Percentiles rank a stretch among this genome's conserved stretches.
Conservation (phyloP, 2,797 vertebrate genomes). For the Tragopan temminckii region DNA sequence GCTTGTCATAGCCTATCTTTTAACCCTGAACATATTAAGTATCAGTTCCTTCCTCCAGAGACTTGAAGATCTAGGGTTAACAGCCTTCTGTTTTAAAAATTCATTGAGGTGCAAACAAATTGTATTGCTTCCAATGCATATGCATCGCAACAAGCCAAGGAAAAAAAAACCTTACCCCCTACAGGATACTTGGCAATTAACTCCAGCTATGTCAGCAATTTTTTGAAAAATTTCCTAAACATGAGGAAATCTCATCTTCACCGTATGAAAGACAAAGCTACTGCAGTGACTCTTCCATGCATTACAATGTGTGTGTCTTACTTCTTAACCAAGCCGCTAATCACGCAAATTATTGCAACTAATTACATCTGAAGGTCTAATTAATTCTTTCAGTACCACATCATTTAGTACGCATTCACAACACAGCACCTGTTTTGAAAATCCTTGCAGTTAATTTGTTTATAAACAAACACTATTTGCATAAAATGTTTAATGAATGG, state of each 20-base stretch:
- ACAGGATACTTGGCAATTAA: slow-evolving; percentile 89
- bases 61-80: slow-evolving; percentile 80
- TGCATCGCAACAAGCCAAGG: slow-evolving; percentile 73
- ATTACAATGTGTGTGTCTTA: slow-evolving; percentile 93
- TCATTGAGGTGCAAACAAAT: slow-evolving; percentile 78
- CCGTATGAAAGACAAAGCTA: slow-evolving; percentile 83
- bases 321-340: slow-evolving; percentile 98
- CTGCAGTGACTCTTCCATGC: slow-evolving; percentile 82
- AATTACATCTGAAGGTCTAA: slow-evolving; percentile 99
- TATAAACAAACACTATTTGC: slow-evolving; percentile 96
- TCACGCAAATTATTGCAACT: slow-evolving; percentile 99
- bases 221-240: slow-evolving; percentile 88
- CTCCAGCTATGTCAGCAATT: slow-evolving; percentile 89
- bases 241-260: slow-evolving; percentile 81
- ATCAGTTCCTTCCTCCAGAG: slow-evolving; percentile 66
- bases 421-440: slow-evolving; percentile 98
- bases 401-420: slow-evolving; percentile 97
- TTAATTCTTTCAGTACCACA: slow-evolving; percentile 99
- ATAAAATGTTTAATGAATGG: slow-evolving; percentile 96
- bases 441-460: slow-evolving; percentile 96
- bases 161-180: slow-evolving; percentile 64
- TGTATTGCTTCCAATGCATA: slow-evolving; percentile 60
- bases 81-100: slow-evolving; percentile 82
- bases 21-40: slow-evolving; percentile 76
- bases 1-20: slow-evolving; percentile 71